phyloP scores from a whole-genome alignment of 2,888 invertebrate genomes.

The Boloria selene region DNA sequence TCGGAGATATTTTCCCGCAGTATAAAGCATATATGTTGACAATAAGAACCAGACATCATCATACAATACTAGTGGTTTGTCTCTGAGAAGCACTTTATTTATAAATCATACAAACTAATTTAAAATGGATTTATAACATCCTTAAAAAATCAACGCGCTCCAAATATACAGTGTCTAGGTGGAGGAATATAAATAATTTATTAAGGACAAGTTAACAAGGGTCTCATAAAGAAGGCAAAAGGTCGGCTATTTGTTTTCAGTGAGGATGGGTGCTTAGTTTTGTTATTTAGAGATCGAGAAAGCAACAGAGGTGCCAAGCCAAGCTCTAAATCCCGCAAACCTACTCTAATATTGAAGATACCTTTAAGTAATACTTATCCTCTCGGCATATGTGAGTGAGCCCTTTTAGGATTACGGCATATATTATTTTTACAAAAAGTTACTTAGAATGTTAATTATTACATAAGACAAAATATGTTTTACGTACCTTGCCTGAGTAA shows the following conservation, averaged over 20 bases:
- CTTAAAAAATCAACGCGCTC: conserved; percentile 62
- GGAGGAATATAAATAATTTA: conserved; percentile 78
- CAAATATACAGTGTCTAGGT: conserved; percentile 49
- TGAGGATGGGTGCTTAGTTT: conserved; percentile 72
- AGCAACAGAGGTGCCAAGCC: conserved; percentile 51
- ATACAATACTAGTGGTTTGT: too few relatives aligned
- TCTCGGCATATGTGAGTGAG: conserved; percentile 18
- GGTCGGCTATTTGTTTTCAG: conserved; percentile 80
- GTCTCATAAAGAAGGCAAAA: conserved; percentile 82
- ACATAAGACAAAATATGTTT: too few relatives aligned
- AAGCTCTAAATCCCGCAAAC: conserved; percentile 52
- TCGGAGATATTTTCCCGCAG: too few relatives aligned
- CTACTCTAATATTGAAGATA: conserved; percentile 52
- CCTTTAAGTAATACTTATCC: conserved; percentile 37
- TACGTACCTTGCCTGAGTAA: too few relatives aligned
- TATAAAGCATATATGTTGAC: too few relatives aligned
- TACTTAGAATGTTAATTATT: background rate
- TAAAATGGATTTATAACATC: conserved; percentile 42
- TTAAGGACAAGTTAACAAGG: conserved; percentile 82
- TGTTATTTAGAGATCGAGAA: conserved; percentile 69
- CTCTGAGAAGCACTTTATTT: too few relatives aligned
- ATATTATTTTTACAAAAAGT: conserved; percentile 3
- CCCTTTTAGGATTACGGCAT: conserved; percentile 1
- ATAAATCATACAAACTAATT: background rate
- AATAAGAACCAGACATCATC: too few relatives aligned